Percentiles rank a stretch among this genome's conserved stretches.
phyloP scores from a whole-genome alignment of 2,797 vertebrate genomes.

The Dendrocincla fuliginosa region DNA sequence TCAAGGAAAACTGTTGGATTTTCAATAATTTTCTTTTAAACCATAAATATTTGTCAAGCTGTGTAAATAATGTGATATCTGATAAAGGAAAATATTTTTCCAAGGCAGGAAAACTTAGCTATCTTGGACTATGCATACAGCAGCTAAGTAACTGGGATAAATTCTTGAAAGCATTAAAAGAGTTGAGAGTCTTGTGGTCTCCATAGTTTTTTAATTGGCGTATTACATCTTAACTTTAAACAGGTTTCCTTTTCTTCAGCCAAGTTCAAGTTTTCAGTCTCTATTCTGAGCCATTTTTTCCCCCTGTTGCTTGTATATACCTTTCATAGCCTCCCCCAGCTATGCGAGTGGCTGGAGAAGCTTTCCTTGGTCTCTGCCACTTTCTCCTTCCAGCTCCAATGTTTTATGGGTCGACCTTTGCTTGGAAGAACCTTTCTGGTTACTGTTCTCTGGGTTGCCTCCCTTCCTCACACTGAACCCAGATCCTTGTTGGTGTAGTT shows the following conservation, averaged over 20 bases:
- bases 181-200: neutral
- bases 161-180: neutral
- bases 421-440: neutral
- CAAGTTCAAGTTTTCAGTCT: neutral
- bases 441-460: neutral
- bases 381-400: neutral
- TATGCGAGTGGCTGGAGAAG: neutral
- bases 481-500: neutral
- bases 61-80: neutral
- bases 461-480: neutral
- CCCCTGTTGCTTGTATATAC: rapidly evolving
- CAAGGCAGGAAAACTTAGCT: neutral
- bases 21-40: neutral
- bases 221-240: neutral
- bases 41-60: neutral
- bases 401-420: neutral
- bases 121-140: neutral
- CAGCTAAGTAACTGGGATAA: neutral
- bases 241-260: neutral
- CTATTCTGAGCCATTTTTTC: neutral
- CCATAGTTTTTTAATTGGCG: neutral
- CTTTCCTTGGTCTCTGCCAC: neutral
- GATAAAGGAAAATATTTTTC: neutral
- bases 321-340: neutral
- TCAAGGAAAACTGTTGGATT: neutral